These are phyloP conservation scores for Phymatocera aterrima DNA, from an alignment of 2,888 invertebrate species.

Conservation along the genomic window DNA sequence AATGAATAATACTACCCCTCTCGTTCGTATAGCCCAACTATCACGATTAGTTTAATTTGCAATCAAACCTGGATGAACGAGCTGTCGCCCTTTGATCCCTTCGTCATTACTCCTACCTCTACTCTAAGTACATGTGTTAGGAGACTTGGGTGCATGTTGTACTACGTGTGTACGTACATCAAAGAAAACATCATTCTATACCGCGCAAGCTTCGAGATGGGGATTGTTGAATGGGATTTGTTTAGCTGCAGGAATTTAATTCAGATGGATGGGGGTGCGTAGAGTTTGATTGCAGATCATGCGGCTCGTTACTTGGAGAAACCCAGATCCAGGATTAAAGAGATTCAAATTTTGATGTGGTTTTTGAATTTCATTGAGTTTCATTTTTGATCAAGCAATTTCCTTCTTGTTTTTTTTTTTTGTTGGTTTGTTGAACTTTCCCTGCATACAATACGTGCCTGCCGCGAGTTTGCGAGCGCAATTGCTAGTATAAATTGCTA, in stretches of 20 bases:
- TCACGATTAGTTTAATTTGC: constrained; percentile 5
- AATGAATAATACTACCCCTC: too few species aligned
- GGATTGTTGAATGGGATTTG: constrained; percentile 29
- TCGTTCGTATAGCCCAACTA: not conserved
- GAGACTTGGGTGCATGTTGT: too few species aligned
- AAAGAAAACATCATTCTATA: constrained; percentile 30
- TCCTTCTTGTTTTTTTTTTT: not conserved
- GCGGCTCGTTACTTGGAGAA: not conserved
- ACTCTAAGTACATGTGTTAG: too few species aligned
- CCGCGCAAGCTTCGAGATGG: constrained; percentile 15
- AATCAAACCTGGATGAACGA: constrained; percentile 12
- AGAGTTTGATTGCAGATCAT: not conserved
- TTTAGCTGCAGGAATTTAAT: constrained; percentile 35
- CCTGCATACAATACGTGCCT: too few species aligned
- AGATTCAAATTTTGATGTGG: not conserved
- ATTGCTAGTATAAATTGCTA: not conserved
- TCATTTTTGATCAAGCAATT: too few species aligned
- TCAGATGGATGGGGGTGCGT: constrained; percentile 2
- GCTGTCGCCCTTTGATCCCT: constrained; percentile 35
- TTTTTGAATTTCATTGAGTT: not conserved
- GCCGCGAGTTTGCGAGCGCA: not conserved
- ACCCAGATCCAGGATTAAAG: not conserved
- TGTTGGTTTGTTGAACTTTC: not conserved
- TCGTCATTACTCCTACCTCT: too few species aligned
- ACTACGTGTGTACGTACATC: too few species aligned